These are phyloP conservation scores for Cirrhinus molitorella DNA, from an alignment of 2,797 vertebrate genomes.

Conservation along the genomic window DNA sequence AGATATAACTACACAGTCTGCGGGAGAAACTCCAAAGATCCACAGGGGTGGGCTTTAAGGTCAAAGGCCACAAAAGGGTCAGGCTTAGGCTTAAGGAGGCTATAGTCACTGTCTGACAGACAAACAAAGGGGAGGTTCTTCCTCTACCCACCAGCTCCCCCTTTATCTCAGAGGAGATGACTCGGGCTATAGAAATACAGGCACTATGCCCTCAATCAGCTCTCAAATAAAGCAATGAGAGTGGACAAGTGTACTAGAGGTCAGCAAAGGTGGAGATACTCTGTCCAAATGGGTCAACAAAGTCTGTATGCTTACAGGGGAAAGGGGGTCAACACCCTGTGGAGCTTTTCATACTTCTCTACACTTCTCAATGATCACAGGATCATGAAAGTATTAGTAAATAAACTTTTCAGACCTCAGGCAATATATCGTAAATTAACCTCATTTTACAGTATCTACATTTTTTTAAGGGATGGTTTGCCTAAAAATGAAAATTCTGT, in stretches of 20 bases:
- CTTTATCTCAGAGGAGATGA: slow-evolving; percentile 56
- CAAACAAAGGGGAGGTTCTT: slow-evolving; percentile 68
- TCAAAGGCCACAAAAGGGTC: slow-evolving; percentile 76
- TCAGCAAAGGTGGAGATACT: slow-evolving; percentile 30
- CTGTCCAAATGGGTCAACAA: slow-evolving; percentile 30
- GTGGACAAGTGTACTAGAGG: slow-evolving; percentile 25
- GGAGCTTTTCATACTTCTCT: background rate
- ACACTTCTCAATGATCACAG: background rate
- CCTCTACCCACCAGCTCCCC: slow-evolving; percentile 40
- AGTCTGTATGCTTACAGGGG: background rate
- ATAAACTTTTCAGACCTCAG: background rate
- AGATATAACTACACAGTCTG: slow-evolving; percentile 40
- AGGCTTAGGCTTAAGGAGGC: slow-evolving; percentile 65
- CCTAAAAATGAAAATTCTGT: too few species aligned
- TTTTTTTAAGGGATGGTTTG: background rate
- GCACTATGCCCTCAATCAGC: slow-evolving; percentile 41
- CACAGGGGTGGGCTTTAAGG: slow-evolving; percentile 69
- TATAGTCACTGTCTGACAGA: slow-evolving; percentile 71
- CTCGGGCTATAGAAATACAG: slow-evolving; percentile 54
- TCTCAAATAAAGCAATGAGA: slow-evolving; percentile 41
- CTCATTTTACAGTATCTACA: background rate
- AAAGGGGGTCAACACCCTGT: background rate
- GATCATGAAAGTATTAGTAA: background rate
- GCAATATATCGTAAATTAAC: background rate
- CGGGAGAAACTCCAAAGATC: slow-evolving; percentile 64